phyloP scores from a whole-genome alignment of 2,113 vertebrate genomes.

The Raja brachyura region DNA sequence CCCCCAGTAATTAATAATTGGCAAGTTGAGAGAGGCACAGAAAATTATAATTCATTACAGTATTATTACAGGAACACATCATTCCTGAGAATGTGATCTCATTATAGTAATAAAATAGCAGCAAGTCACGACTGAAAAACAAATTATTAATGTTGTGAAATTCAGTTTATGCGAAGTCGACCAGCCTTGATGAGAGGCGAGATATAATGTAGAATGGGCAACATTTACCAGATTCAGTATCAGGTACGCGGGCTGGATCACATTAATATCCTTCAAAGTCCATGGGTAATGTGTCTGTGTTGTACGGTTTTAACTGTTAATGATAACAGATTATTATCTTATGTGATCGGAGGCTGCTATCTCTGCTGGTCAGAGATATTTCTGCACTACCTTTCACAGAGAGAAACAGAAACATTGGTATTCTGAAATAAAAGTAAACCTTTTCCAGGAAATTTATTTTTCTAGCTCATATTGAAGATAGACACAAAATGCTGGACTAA shows the following conservation, averaged over 20 bases:
- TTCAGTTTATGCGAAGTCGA: background rate
- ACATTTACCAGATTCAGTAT: background rate
- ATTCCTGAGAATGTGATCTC: constrained; percentile 21
- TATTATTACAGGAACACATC: background rate
- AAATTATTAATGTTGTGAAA: constrained; percentile 17
- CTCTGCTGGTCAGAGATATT: background rate
- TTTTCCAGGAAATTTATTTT: background rate
- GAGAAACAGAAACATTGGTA: background rate
- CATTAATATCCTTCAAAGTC: background rate
- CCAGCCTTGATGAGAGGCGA: background rate
- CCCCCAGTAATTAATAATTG: background rate
- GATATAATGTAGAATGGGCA: background rate
- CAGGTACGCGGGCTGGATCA: background rate
- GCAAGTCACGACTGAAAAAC: constrained; percentile 3
- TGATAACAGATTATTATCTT: background rate
- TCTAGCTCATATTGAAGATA: background rate
- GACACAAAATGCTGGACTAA: too few species aligned
- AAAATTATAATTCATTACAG: background rate
- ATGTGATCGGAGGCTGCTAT: background rate
- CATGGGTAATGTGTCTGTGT: background rate
- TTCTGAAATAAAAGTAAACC: background rate
- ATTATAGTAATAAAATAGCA: constrained; percentile 12
- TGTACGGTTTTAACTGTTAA: background rate
- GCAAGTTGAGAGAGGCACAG: background rate
- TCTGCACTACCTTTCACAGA: background rate